phyloP scores from a whole-genome alignment of 2,113 vertebrate species.

The Falco punctatus region DNA sequence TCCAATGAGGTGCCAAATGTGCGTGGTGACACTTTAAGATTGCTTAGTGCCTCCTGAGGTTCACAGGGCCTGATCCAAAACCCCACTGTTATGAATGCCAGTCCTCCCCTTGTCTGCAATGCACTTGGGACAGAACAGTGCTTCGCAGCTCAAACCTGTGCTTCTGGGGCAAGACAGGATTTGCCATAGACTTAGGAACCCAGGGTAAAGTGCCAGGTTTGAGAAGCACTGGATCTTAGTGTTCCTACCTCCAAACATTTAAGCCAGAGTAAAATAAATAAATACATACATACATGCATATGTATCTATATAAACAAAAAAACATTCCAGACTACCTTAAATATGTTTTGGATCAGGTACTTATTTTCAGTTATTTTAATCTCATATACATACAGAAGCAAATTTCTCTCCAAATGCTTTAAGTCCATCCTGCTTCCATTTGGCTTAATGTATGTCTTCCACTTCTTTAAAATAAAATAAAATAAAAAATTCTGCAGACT shows the following conservation, averaged over 20 bases:
- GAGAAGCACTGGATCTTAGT: neutral
- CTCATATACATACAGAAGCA: neutral
- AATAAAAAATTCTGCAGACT: neutral
- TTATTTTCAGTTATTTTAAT: neutral
- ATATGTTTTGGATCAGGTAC: neutral
- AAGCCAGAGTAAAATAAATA: neutral
- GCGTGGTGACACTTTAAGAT: neutral
- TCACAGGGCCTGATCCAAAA: neutral
- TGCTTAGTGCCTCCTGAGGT: neutral
- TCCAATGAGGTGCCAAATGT: conserved; percentile 38
- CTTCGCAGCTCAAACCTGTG: neutral
- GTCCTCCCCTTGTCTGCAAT: neutral
- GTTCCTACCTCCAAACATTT: neutral
- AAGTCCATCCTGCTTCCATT: neutral
- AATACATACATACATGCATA: neutral
- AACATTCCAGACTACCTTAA: neutral
- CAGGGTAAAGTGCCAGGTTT: neutral
- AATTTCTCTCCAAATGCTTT: neutral
- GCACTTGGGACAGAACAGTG: accelerated
- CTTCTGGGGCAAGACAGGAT: neutral
- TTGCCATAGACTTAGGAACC: neutral
- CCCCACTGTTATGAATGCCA: neutral
- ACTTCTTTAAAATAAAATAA: neutral
- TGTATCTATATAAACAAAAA: neutral
- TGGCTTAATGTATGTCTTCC: neutral